Conservation (phyloP, 2,797 vertebrate genomes). For the Tokudaia tokunoshimensis region DNA sequence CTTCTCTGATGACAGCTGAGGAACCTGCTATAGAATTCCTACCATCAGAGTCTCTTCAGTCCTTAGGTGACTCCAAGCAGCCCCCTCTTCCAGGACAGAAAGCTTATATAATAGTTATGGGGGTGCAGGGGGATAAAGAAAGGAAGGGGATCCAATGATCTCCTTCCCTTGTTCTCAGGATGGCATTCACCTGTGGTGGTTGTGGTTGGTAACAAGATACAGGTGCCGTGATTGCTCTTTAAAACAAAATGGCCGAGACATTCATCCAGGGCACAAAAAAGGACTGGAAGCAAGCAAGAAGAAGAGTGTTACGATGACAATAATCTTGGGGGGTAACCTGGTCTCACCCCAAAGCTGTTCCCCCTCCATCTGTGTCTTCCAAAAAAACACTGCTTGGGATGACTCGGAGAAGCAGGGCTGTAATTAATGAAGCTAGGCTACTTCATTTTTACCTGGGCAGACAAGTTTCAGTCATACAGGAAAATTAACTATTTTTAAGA, state of each 20-base stretch:
- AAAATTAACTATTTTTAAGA: constrained; percentile 56
- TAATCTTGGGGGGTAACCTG: constrained; percentile 39
- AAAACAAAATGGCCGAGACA: not conserved
- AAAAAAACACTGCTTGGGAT: not conserved
- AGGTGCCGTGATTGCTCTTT: not conserved
- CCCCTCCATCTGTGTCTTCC: not conserved
- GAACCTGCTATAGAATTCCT: not conserved
- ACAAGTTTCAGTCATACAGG: constrained; percentile 41
- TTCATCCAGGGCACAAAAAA: constrained; percentile 31
- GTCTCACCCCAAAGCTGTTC: not conserved
- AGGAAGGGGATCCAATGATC: not conserved
- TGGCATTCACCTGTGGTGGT: not conserved
- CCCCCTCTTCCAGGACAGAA: not conserved
- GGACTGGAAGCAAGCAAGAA: not conserved
- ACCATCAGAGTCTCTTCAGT: not conserved
- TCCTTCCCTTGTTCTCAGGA: not conserved
- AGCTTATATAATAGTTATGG: not conserved
- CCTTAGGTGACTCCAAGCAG: not conserved
- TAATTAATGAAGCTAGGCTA: constrained; percentile 14
- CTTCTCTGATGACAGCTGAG: not conserved
- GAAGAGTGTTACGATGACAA: not conserved
- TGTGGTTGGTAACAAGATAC: not conserved
- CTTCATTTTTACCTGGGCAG: constrained; percentile 36
- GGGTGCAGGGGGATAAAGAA: not conserved
- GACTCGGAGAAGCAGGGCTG: not conserved